Base-by-base conservation (phyloP, 2,113 vertebrate species). In the Hydrochoerus hydrochaeris region DNA sequence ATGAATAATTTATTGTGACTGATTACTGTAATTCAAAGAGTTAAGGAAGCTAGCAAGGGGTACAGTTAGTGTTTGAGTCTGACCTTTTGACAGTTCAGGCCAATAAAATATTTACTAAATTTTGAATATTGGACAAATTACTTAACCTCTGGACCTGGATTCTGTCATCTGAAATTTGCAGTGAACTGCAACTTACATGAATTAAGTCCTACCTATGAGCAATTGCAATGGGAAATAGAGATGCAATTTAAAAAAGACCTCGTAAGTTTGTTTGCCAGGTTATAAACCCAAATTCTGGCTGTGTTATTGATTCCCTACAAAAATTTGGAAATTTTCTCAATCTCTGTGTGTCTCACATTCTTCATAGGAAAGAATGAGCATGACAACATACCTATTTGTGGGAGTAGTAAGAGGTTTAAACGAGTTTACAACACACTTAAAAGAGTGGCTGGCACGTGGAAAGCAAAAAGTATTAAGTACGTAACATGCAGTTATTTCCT, bases 1-100 rank as follows among this genome's bases (percentile, higher is more conserved):
- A 88, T 91, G 77, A 94, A 88, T 77, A 88, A 88, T 83, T 73
- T 58, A 94, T 88, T 46, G 2, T 77, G 62, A 73, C 41, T 94
- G 67, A 94, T 83, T 52, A 30, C 58, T 88, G 11, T 16, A 91
- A 26, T 67, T 94, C 84, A 91, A 94, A 83, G 28, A 88, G 16
- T 83, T 84, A 84, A 41, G 41, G 71, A 77, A 88, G 19, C 32
- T 65, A 24, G 67, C 67, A 38, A n/a, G 67, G 57, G 7, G n/a
- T 46, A 41, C 32, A 91, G 46, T 60, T 73, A 69, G 91, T 41
- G 77, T 58, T 38, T 57, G 58, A 54, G 44, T 88, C 60, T 60
- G 4, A 69, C 78, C 73, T 88, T 77, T 44, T 62, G 12, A 84
- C 60, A 65, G n/a, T 57, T 65, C 38, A 54, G 22, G 52, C 38